Evolutionary conservation across 2,797 vertebrate species (phyloP), one percentile per base, ranked within the genome.

Genomic region (Pseudochaenichthys georgianus): DNA sequence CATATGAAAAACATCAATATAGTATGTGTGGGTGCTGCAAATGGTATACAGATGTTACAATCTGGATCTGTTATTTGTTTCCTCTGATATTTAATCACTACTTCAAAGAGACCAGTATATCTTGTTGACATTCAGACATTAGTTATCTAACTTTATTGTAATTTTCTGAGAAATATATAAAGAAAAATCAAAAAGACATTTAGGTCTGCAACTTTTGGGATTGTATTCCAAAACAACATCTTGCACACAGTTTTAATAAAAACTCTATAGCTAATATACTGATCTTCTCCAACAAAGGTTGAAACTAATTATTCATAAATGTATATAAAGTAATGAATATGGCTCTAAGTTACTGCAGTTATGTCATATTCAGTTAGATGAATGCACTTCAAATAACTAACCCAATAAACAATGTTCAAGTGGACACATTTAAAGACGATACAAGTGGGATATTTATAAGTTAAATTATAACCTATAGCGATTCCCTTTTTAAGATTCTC

Each of bases 141-240:
- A 38, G 34, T 38, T 38, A 9, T 38, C 34, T 38, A 38, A 38
- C 34, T 38, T 7, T 38, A 38, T 38, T 38, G 34, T 0, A 38
- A 38, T 48, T 66, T 34, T 19, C 2, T 34, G 65, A 67, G 16
- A 64, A 59, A 73, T 50, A 46, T 67, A 19, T 13, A 42, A 28
- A 57, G 7, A 48, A 28, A 12, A 63, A 42, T 51, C 13, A 13
- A 46, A 11, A 43, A 54, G 41, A 38, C 19, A 60, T 38, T 34
- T 58, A 23, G 9, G 17, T 47, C 47, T 28, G 55, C 15, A 43
- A 13, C 41, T 19, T 4, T 50, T 62, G 57, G 4, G n/a, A 23
- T 6, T 12, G n/a, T 9, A 23, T 13, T n/a, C 23, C 55, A 0
- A 50, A 50, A 50, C 46, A 50, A 31, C 46, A 28, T 13, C 59